Evolutionary conservation across 2,888 invertebrate species (phyloP), one percentile per base, ranked within the genome.

Genomic region (Drosophila bunnanda): DNA sequence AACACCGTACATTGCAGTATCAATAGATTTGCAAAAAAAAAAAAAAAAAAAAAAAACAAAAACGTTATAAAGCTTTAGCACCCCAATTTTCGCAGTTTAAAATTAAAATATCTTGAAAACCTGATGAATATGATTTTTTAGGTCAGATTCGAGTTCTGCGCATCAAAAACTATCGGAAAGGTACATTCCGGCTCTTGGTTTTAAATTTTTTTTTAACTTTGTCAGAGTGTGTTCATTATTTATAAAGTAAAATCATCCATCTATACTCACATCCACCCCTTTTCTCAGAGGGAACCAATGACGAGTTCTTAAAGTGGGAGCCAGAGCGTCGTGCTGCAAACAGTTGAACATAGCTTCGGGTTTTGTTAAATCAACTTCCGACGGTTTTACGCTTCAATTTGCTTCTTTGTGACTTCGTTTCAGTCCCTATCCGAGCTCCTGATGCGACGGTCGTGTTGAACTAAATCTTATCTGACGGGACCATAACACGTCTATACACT

Each of bases 221-320:
- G n/a, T n/a, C n/a, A n/a, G n/a, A n/a, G n/a, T n/a, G n/a, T n/a
- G n/a, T 25, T 25, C 25, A 25, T 17, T 25, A 22, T n/a, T 32
- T 15, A 20, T 20, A 5, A 36, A 22, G 39, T 50, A 43, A 50
- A 36, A 68, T 50, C 48, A 39, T 36, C 41, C 56, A 67, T 55
- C 43, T 68, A 68, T 36, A 36, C 34, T 56, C 15, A 13, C 50
- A 38, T 36, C 67, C 56, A 66, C 67, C 56, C 66, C 50, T 61
- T 61, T 52, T 44, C 25, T 28, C n/a, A 22, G 22, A 43, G 30
- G 22, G 43, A 32, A 32, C 68, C 68, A 68, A 68, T 68, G 30
- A 32, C 50, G 43, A 67, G 41, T 38, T 20, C 28, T 30, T 28
- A 43, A 22, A 43, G 20, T 13, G 15, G 50, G 36, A 36, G 10